Percentiles rank a stretch among this genome's conserved stretches.
Conservation (phyloP, 2,113 vertebrate species). For the Sinocyclocheilus anophthalmus region DNA sequence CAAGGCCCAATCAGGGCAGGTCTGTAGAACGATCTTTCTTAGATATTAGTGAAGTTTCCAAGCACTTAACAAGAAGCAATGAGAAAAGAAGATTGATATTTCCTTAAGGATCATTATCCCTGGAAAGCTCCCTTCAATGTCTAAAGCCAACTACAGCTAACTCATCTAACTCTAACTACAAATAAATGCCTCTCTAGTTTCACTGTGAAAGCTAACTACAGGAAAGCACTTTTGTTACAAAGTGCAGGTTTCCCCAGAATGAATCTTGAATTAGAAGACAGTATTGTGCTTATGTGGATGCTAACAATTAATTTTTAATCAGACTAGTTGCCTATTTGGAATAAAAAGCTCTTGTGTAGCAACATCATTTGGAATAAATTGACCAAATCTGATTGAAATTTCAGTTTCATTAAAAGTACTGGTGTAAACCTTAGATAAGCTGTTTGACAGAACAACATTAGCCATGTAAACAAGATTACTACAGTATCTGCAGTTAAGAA, state of each 20-base stretch:
- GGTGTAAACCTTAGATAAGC: background rate
- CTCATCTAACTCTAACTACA: no score
- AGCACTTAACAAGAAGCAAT: background rate
- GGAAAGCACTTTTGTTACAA: no score
- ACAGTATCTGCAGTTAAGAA: background rate
- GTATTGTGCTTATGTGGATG: background rate
- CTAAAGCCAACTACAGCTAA: no score
- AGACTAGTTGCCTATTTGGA: background rate
- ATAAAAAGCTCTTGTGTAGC: background rate
- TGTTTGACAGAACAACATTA: background rate
- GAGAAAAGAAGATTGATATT: background rate
- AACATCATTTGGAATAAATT: background rate
- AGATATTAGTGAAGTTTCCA: background rate
- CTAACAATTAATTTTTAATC: background rate
- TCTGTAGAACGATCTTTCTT: constrained; percentile 11
- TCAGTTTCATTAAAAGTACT: background rate
- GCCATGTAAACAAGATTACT: background rate
- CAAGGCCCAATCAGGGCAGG: background rate
- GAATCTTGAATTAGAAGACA: no score
- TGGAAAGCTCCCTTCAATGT: background rate
- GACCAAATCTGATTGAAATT: background rate
- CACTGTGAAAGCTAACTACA: no score
- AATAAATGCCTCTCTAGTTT: no score
- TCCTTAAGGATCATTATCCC: background rate
- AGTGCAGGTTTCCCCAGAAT: no score